Conservation (phyloP, 2,888 invertebrate genomes). For the Acanthosoma haemorrhoidale region DNA sequence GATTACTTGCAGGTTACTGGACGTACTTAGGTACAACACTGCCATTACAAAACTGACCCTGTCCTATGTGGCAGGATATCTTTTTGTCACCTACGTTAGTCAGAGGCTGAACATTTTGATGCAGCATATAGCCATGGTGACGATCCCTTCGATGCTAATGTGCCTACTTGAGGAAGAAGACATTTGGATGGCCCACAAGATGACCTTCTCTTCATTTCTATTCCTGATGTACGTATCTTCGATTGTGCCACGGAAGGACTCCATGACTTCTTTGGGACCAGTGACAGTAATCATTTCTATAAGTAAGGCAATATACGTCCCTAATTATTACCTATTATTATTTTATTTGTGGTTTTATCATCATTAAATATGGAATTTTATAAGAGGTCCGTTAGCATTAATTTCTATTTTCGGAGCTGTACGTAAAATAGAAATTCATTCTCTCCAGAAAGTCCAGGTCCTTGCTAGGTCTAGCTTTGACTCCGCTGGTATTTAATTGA, state of each 20-base stretch:
- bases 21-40: neutral
- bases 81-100: neutral
- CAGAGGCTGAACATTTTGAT: neutral
- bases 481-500: too few species aligned
- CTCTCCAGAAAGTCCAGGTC: too few species aligned
- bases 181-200: neutral
- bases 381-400: too few species aligned
- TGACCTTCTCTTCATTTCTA: neutral
- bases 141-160: neutral
- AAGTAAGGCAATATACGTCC: too few species aligned
- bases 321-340: too few species aligned
- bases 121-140: neutral
- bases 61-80: neutral
- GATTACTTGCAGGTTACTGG: neutral
- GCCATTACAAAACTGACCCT: neutral
- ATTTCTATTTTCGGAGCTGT: too few species aligned
- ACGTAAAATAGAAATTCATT: too few species aligned
- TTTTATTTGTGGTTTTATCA: too few species aligned
- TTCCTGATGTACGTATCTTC: neutral
- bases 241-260: neutral
- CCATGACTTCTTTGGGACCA: neutral
- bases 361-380: too few species aligned
- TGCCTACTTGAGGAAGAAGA: neutral
- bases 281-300: neutral
- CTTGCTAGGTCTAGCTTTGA: too few species aligned